phyloP scores from a whole-genome alignment of 1,140 invertebrate genomes.

The Rhyacophila brunnea region DNA sequence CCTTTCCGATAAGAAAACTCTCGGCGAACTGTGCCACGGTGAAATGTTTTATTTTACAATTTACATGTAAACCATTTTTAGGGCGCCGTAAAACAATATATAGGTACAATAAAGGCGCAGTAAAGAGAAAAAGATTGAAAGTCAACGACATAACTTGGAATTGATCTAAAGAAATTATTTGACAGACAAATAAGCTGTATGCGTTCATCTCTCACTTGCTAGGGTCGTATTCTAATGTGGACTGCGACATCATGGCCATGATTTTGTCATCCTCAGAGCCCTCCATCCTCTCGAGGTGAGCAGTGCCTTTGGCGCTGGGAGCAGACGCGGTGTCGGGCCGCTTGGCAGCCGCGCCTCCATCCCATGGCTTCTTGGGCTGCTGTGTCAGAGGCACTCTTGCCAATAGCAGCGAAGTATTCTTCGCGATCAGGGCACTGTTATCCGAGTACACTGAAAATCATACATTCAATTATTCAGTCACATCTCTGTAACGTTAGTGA shows the following conservation, averaged over 20 bases:
- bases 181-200: too few species aligned
- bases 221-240: constrained; percentile 94
- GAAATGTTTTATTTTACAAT: too few species aligned
- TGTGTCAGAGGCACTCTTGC: constrained; percentile 83
- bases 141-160: too few species aligned
- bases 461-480: constrained; percentile 3
- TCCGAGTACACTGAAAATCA: constrained; percentile 80
- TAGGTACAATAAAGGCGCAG: too few species aligned
- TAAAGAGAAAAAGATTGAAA: too few species aligned
- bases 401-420: constrained; percentile 96
- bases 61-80: too few species aligned
- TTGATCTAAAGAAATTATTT: too few species aligned
- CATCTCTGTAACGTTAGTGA: neutral
- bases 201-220: constrained; percentile 73
- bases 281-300: constrained; percentile 87
- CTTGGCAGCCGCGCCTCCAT: constrained; percentile 44
- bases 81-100: too few species aligned
- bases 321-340: constrained; percentile 46
- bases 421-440: constrained; percentile 87
- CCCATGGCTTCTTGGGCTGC: constrained; percentile 73
- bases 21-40: too few species aligned
- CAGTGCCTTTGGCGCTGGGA: constrained; percentile 56
- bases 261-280: constrained; percentile 97
- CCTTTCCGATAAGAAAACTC: too few species aligned
- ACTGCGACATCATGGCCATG: constrained; percentile 94